phyloP scores from a whole-genome alignment of 2,888 invertebrate species.

The Pyrocoelia pectoralis region DNA sequence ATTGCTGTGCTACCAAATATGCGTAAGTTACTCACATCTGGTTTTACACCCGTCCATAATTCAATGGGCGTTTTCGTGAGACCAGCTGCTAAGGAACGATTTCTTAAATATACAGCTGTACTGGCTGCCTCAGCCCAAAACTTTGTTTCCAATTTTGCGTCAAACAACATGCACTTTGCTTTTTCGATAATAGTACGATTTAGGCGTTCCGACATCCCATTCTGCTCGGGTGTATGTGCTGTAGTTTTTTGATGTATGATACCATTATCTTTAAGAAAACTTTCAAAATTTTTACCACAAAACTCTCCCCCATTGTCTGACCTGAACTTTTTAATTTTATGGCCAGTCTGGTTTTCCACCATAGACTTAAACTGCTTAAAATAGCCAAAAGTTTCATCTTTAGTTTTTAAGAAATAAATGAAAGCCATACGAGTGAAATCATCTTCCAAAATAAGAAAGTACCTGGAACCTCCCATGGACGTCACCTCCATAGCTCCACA shows the following conservation, averaged over 20 bases:
- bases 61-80: slow-evolving; percentile 25
- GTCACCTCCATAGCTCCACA: slow-evolving; percentile 31
- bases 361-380: background rate
- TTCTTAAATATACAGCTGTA: slow-evolving; percentile 42
- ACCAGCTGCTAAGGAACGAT: background rate
- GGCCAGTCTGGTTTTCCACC: slow-evolving; percentile 20
- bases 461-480: background rate
- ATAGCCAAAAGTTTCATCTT: background rate
- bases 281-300: background rate
- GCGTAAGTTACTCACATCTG: slow-evolving; percentile 13
- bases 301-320: background rate
- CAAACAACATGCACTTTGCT: slow-evolving; percentile 43
- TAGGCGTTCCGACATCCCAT: slow-evolving; percentile 44
- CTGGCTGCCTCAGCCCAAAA: slow-evolving; percentile 20
- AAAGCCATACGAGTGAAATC: background rate
- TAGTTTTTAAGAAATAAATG: background rate
- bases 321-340: slow-evolving; percentile 34
- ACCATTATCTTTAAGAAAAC: background rate
- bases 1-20: slow-evolving; percentile 33
- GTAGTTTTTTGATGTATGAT: slow-evolving; percentile 47
- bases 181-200: slow-evolving; percentile 45
- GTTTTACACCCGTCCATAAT: slow-evolving; percentile 44
- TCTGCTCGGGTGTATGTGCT: slow-evolving; percentile 47
- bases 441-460: background rate
- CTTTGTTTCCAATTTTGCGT: slow-evolving; percentile 39